Evolutionary conservation across 2,113 vertebrate species (phyloP).

Genomic region (Ramphastos sulfuratus): DNA sequence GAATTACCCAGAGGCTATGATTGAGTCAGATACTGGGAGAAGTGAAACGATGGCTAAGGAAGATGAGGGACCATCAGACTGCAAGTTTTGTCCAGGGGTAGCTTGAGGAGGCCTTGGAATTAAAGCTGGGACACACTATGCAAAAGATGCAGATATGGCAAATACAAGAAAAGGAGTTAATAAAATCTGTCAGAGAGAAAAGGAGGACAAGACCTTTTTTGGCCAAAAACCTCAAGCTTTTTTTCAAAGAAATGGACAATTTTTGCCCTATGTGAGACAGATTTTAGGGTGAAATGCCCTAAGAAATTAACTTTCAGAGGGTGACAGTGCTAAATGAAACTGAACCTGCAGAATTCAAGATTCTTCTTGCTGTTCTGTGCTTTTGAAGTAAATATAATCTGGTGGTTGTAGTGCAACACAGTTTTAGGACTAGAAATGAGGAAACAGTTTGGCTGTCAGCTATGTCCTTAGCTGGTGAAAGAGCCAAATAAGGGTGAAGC

Average conservation of each 20-base stretch:
- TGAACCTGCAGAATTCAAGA: background rate
- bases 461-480: background rate
- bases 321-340: background rate
- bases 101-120: background rate
- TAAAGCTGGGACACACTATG: background rate
- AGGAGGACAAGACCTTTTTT: background rate
- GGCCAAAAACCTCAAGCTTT: background rate
- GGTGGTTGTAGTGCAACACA: background rate
- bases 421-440: background rate
- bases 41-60: background rate
- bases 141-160: background rate
- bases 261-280: background rate
- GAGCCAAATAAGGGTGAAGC: no score
- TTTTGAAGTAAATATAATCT: background rate
- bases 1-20: background rate
- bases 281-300: background rate
- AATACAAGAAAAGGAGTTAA: background rate
- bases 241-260: background rate
- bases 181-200: background rate
- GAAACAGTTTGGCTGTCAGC: background rate
- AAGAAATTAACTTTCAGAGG: background rate
- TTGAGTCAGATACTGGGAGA: background rate
- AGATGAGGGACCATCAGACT: background rate
- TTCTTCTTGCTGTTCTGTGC: background rate
- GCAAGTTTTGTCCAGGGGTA: background rate